phyloP scores from a whole-genome alignment of 2,113 vertebrate species.

The Dicaeum eximium region DNA sequence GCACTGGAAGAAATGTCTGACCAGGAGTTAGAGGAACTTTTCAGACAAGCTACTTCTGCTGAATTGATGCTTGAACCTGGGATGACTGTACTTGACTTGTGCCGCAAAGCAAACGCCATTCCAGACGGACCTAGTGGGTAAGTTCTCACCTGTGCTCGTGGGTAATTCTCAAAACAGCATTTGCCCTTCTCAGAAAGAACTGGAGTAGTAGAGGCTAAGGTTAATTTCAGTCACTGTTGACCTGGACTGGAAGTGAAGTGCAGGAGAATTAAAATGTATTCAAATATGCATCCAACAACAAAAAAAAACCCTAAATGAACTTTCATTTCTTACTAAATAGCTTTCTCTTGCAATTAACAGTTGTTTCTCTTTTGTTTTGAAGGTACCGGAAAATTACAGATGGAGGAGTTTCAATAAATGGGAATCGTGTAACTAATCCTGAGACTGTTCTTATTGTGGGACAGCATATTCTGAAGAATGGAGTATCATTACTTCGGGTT shows the following conservation, averaged over 20 bases:
- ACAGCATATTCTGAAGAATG: slow-evolving; percentile 89
- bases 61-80: slow-evolving; percentile 90
- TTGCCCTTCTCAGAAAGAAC: neutral
- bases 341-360: neutral
- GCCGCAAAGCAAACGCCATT: slow-evolving; percentile 82
- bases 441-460: slow-evolving; percentile 86
- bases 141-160: neutral
- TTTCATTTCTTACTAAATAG: neutral
- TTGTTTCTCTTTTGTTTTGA: neutral
- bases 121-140: slow-evolving; percentile 90
- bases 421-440: slow-evolving; percentile 77
- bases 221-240: neutral
- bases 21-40: slow-evolving; percentile 87
- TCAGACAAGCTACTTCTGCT: slow-evolving; percentile 86
- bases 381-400: slow-evolving; percentile 88
- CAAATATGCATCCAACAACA: neutral
- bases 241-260: neutral
- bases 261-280: neutral
- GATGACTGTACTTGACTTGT: slow-evolving; percentile 84
- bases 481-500: slow-evolving; percentile 86
- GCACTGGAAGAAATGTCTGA: slow-evolving; percentile 90
- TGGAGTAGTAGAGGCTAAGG: neutral
- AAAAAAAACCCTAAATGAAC: neutral
- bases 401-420: slow-evolving; percentile 92
- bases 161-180: neutral